Evolutionary conservation across 2,888 invertebrate genomes (phyloP).

Genomic region (Deilephila elpenor): DNA sequence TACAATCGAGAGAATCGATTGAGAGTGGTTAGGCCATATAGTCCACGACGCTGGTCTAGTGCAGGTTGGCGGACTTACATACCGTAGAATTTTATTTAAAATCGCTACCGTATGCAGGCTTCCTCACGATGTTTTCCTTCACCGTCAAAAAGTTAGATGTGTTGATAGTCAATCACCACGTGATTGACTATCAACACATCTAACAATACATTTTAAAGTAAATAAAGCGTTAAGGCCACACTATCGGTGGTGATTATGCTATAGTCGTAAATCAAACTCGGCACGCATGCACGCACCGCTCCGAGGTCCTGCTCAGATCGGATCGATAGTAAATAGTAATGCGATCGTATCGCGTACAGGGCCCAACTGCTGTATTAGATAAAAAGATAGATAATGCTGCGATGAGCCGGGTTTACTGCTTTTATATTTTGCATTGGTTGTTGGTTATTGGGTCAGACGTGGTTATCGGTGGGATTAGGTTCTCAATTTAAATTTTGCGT

Average conservation of each 20-base stretch:
- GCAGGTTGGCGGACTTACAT: too few species aligned
- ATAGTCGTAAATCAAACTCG: conserved; percentile 51
- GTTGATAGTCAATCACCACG: too few species aligned
- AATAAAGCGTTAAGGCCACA: conserved; percentile 5
- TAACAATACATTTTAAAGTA: too few species aligned
- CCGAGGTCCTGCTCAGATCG: conserved; percentile 30
- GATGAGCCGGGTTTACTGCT: conserved; percentile 20
- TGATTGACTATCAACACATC: too few species aligned
- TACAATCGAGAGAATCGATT: too few species aligned
- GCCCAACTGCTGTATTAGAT: conserved; percentile 34
- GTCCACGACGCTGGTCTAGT: too few species aligned
- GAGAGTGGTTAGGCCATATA: too few species aligned
- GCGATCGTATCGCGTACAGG: conserved; percentile 33
- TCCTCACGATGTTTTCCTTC: too few species aligned
- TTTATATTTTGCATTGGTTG: neutral
- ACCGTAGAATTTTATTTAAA: too few species aligned
- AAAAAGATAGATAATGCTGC: conserved; percentile 16
- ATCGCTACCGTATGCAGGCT: too few species aligned
- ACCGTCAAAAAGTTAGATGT: too few species aligned
- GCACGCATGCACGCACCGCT: conserved; percentile 44
- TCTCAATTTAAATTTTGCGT: too few species aligned
- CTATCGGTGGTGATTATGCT: conserved; percentile 11
- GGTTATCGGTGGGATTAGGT: neutral
- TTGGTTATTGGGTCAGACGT: neutral
- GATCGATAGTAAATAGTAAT: conserved; percentile 35